These are phyloP conservation scores for Marronus borbonicus DNA, from an alignment of 2,888 invertebrate genomes.

Conservation along the genomic window DNA sequence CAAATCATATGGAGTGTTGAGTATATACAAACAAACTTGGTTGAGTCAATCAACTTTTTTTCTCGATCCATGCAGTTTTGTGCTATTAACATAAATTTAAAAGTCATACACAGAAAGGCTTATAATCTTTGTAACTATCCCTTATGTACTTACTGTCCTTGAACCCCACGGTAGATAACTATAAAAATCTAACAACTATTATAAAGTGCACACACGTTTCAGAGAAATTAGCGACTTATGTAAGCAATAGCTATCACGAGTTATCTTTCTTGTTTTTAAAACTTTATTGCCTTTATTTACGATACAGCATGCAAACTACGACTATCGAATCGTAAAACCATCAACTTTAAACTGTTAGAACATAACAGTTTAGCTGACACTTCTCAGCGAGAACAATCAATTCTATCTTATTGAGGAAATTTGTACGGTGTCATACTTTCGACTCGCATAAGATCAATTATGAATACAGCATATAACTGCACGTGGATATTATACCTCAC, in stretches of 20 bases:
- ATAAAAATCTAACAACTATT: neutral
- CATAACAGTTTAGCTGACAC: conserved; percentile 25
- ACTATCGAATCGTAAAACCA: conserved; percentile 12
- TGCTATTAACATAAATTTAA: too few species aligned
- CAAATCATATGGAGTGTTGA: too few species aligned
- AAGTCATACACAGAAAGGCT: too few species aligned
- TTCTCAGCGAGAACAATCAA: conserved; percentile 18
- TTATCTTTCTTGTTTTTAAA: neutral
- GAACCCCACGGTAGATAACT: too few species aligned
- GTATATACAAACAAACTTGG: too few species aligned
- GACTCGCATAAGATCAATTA: conserved; percentile 38
- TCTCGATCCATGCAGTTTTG: too few species aligned
- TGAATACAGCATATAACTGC: neutral
- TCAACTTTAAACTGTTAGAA: conserved; percentile 26
- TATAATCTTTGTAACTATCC: too few species aligned
- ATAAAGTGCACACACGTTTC: neutral
- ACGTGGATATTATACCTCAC: conserved; percentile 1
- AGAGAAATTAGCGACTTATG: neutral
- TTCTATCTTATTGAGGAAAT: conserved; percentile 34
- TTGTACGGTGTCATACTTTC: conserved; percentile 42
- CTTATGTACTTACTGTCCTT: too few species aligned
- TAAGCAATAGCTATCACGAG: neutral
- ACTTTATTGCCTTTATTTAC: neutral
- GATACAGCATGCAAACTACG: neutral
- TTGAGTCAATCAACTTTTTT: too few species aligned